Conservation (phyloP, 2,113 vertebrate genomes). For the Speoplatyrhinus poulsoni region DNA sequence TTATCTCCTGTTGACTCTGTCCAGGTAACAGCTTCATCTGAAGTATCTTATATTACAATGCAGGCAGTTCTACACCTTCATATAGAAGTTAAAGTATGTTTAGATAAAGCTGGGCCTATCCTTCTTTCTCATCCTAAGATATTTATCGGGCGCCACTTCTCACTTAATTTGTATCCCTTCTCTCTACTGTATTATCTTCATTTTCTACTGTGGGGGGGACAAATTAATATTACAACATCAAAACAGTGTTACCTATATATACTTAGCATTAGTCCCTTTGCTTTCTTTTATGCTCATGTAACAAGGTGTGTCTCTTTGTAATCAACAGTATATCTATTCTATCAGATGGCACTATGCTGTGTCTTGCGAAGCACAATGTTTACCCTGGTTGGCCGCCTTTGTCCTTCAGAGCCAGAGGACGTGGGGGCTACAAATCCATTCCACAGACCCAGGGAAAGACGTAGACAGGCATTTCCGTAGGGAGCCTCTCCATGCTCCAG, state of each 20-base stretch:
- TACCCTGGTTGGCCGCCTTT: conserved; percentile 49
- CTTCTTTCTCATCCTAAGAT: conserved; percentile 3
- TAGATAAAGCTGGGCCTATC: background rate
- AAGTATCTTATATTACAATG: conserved; percentile 23
- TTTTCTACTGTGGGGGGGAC: too few species aligned
- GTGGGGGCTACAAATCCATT: conserved; percentile 43
- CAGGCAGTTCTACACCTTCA: background rate
- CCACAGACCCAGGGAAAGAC: background rate
- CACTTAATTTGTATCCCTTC: too few species aligned
- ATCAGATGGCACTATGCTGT: background rate
- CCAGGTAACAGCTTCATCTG: conserved; percentile 2
- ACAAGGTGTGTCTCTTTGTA: too few species aligned
- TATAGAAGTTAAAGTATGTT: conserved; percentile 1
- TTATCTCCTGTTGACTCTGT: conserved; percentile 30
- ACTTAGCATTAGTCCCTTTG: too few species aligned
- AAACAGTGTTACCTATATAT: too few species aligned
- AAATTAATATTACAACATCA: too few species aligned
- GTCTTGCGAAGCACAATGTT: conserved; percentile 37
- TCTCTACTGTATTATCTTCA: too few species aligned
- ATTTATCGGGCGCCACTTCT: conserved; percentile 12
- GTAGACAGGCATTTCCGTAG: too few species aligned
- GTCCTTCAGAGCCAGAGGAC: conserved; percentile 71
- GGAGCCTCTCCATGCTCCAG: conserved; percentile 54
- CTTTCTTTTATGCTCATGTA: too few species aligned
- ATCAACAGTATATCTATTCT: too few species aligned